Evolutionary conservation across 2,113 vertebrate genomes (phyloP).

Genomic region (Cettia cetti): DNA sequence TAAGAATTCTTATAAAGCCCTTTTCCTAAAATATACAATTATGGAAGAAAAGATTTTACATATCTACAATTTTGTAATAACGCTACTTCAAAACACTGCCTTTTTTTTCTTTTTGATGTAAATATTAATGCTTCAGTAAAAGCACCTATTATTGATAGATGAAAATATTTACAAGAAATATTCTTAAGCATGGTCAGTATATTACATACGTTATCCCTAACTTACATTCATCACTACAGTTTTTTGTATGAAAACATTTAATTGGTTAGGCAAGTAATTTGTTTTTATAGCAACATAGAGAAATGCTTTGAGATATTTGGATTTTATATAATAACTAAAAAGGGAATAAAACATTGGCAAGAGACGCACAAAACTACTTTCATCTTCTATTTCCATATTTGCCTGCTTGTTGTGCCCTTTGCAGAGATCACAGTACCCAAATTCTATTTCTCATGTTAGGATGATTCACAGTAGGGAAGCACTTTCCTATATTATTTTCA

Average conservation of each 20-base stretch:
- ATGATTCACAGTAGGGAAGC: conserved; percentile 72
- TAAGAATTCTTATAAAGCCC: neutral
- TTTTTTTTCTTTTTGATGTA: neutral
- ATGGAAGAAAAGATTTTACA: neutral
- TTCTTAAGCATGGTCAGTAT: neutral
- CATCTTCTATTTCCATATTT: conserved; percentile 54
- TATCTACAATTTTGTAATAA: neutral
- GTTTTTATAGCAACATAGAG: neutral
- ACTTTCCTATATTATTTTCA: conserved; percentile 66
- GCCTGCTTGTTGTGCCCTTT: conserved; percentile 42
- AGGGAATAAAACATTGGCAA: conserved; percentile 29
- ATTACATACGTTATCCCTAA: neutral
- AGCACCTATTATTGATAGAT: neutral
- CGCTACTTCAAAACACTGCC: neutral
- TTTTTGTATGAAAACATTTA: neutral
- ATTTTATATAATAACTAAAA: conserved; percentile 27
- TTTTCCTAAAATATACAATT: neutral
- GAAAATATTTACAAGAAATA: neutral
- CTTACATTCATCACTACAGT: neutral
- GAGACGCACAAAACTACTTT: neutral
- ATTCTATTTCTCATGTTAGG: conserved; percentile 66
- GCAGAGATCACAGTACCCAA: conserved; percentile 58
- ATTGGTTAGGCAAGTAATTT: neutral
- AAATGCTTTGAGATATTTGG: neutral
- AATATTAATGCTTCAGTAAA: neutral